Conservation (phyloP, 2,797 vertebrate genomes). For the Sparus aurata region DNA sequence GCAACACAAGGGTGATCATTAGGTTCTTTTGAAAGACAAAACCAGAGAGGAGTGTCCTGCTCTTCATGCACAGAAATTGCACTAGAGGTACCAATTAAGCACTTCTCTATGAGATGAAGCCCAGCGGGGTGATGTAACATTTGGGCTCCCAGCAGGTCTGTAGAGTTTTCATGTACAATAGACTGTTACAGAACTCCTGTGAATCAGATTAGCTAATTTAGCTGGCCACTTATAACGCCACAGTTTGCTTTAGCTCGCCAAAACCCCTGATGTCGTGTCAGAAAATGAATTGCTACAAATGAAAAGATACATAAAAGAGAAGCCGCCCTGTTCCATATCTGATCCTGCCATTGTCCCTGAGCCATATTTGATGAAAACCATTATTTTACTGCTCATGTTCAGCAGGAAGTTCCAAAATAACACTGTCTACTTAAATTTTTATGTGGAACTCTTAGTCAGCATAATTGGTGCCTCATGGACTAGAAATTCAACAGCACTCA, state of each 20-base stretch:
- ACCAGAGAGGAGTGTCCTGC: slow-evolving; percentile 28
- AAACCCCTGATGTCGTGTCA: slow-evolving; percentile 26
- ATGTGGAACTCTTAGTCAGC: slow-evolving; percentile 17
- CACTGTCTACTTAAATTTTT: slow-evolving; percentile 1
- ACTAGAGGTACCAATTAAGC: slow-evolving; percentile 55
- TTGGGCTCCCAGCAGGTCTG: slow-evolving; percentile 68
- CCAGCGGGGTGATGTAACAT: slow-evolving; percentile 48
- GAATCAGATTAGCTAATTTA: slow-evolving; percentile 47
- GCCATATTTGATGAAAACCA: not conserved
- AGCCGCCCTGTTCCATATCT: not conserved
- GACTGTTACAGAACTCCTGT: slow-evolving; percentile 23
- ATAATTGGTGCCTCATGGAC: slow-evolving; percentile 6
- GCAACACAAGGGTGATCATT: slow-evolving; percentile 27
- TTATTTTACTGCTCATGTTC: slow-evolving; percentile 12
- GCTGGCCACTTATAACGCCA: slow-evolving; percentile 28
- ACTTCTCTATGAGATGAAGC: slow-evolving; percentile 33
- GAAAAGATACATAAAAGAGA: not conserved
- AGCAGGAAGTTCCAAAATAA: slow-evolving; percentile 17
- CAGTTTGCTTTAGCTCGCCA: slow-evolving; percentile 28
- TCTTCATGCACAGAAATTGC: slow-evolving; percentile 19
- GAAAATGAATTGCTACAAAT: slow-evolving; percentile 3
- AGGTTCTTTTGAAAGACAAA: slow-evolving; percentile 46
- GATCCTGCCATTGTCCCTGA: not conserved
- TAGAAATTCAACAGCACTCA: slow-evolving; percentile 10
- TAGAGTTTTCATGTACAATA: slow-evolving; percentile 40